These are phyloP conservation scores for Rotaria magnacalcarata DNA, from an alignment of 2,888 invertebrate species.

Conservation along the genomic window DNA sequence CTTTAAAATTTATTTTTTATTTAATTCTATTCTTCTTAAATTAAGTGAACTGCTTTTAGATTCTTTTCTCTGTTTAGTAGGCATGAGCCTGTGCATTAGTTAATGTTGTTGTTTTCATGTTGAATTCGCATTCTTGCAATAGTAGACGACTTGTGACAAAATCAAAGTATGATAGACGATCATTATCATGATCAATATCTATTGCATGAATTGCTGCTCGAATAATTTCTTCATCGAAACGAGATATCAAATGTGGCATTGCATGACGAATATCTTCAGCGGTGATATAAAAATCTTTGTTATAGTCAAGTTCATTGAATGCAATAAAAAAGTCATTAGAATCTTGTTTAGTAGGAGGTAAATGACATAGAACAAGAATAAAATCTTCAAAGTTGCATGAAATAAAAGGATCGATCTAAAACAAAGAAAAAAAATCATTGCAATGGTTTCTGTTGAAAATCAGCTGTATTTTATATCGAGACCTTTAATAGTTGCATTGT, in stretches of 20 bases:
- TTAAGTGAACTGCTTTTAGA: no score
- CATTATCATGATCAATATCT: not conserved
- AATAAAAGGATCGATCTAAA: not conserved
- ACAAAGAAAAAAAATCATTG: not conserved
- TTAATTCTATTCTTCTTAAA: no score
- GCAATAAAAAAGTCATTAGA: not conserved
- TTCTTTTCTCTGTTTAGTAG: no score
- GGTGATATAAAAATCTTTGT: not conserved
- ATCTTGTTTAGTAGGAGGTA: not conserved
- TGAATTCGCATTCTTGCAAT: not conserved
- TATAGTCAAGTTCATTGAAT: not conserved
- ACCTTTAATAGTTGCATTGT: not conserved
- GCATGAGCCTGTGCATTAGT: no score
- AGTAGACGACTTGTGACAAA: not conserved
- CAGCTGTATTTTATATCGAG: not conserved
- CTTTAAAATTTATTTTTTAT: no score
- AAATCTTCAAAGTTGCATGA: not conserved
- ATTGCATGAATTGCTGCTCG: not conserved
- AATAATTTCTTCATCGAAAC: not conserved
- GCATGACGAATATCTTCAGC: not conserved
- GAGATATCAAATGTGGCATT: not conserved
- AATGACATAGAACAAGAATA: not conserved
- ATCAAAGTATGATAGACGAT: not conserved
- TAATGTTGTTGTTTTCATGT: not conserved
- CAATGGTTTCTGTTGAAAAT: no score